Evolutionary conservation across 2,797 vertebrate genomes (phyloP), one percentile per base, ranked within the genome.

Genomic region (Hyperoplus immaculatus): DNA sequence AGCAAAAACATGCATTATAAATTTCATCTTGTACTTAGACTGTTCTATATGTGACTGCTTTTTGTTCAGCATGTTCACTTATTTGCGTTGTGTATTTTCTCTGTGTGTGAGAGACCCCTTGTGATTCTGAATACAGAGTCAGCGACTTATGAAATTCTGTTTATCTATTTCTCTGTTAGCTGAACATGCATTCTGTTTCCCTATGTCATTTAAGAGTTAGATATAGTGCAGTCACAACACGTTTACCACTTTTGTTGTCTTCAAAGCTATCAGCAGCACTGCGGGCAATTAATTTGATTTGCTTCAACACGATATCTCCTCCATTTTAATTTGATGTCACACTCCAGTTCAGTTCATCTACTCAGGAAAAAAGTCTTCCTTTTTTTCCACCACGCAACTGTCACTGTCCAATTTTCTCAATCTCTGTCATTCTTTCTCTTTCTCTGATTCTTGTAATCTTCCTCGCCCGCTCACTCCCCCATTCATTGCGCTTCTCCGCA

Each of bases 391-490:
- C 67, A 58, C 84, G 77, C 65, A 88, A 91, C 84, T 82, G 88
- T 84, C 90, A 89, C 77, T 78, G 82, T 85, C 91, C 92, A 93
- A 92, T 93, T 92, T 89, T 87, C 85, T 83, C 87, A 87, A 91
- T 92, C 85, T 83, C 84, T 88, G 78, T 89, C 85, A 74, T 91
- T 69, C 47, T 55, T 83, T 85, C 84, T 53, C 75, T 86, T 88
- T 88, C 74, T 75, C 82, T 43, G 55, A 90, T 90, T 91, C 81
- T 80, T 71, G 71, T 89, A 88, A 91, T 91, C 86, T 86, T 86
- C 75, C 66, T 85, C 16, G 50, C 76, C 81, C 59, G 55, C 75
- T 90, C 83, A 80, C 57, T 89, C 77, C 58, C 66, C 41, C 82
- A 78, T 84, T 85, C 78, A 80, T 85, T 74, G 7, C 73, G 21